Percentiles rank a stretch among this genome's conserved stretches.
Conservation (phyloP, 2,888 invertebrate species). For the Coremacera marginata region DNA sequence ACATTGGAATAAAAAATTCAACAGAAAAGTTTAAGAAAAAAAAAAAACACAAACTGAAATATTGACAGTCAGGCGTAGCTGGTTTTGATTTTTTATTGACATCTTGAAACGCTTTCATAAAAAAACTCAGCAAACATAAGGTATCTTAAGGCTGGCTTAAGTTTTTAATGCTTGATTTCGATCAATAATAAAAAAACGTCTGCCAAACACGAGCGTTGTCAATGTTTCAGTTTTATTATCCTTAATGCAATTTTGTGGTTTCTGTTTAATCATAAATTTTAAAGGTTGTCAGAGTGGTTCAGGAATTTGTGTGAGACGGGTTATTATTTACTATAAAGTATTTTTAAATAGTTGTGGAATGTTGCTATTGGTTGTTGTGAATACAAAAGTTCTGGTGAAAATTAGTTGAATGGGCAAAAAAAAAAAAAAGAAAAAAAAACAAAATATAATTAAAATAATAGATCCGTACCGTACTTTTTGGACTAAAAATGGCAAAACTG, state of each 20-base stretch:
- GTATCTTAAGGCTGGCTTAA: not conserved
- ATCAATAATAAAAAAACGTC: conserved; percentile 23
- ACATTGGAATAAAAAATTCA: conserved; percentile 5
- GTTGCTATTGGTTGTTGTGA: no score
- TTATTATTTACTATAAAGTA: not conserved
- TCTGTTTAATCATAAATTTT: conserved; percentile 22
- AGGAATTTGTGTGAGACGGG: not conserved
- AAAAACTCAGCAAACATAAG: not conserved
- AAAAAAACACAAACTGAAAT: conserved; percentile 1
- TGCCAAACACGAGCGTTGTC: conserved; percentile 32
- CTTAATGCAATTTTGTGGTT: conserved; percentile 28
- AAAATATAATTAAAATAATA: no score
- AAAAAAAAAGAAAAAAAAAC: no score
- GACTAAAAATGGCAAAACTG: no score
- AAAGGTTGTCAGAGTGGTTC: not conserved
- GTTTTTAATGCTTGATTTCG: not conserved
- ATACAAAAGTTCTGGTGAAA: no score
- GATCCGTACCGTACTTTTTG: no score
- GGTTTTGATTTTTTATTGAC: conserved; percentile 17
- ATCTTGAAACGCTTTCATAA: not conserved
- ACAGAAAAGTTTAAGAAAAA: conserved; percentile 1
- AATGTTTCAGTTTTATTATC: conserved; percentile 9
- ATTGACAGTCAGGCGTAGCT: conserved; percentile 19
- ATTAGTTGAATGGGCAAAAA: no score
- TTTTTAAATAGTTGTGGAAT: no score